Conservation (phyloP, 2,113 vertebrate species). For the Ceratotherium simum region DNA sequence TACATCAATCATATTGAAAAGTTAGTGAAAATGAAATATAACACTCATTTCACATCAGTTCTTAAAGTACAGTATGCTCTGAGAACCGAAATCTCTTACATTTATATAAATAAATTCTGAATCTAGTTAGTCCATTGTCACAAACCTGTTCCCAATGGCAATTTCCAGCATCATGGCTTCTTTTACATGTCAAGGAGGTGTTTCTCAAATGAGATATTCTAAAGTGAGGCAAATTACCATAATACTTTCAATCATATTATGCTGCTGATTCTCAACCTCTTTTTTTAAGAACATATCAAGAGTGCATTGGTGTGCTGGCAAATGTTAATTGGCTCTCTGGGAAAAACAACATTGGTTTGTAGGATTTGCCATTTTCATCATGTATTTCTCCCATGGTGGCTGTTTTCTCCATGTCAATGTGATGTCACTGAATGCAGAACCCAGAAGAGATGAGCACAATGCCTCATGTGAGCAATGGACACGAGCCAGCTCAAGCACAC, state of each 20-base stretch:
- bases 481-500: background rate
- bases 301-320: background rate
- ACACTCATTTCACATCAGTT: conserved; percentile 69
- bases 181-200: background rate
- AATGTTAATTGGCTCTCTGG: background rate
- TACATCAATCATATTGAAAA: conserved; percentile 80
- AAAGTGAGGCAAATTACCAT: background rate
- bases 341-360: background rate
- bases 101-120: conserved; percentile 73
- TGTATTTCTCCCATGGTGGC: background rate
- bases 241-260: background rate
- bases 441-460: background rate
- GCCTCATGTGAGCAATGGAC: no score
- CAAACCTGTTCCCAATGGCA: background rate
- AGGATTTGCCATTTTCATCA: background rate
- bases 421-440: background rate
- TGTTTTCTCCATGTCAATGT: background rate
- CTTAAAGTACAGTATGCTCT: conserved; percentile 65
- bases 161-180: background rate
- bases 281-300: no score
- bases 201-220: background rate
- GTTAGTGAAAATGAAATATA: conserved; percentile 80
- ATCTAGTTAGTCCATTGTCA: background rate
- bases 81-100: conserved; percentile 60
- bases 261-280: background rate